These are phyloP conservation scores for Carassius carassius DNA, from an alignment of 2,113 vertebrate genomes.

Conservation along the genomic window DNA sequence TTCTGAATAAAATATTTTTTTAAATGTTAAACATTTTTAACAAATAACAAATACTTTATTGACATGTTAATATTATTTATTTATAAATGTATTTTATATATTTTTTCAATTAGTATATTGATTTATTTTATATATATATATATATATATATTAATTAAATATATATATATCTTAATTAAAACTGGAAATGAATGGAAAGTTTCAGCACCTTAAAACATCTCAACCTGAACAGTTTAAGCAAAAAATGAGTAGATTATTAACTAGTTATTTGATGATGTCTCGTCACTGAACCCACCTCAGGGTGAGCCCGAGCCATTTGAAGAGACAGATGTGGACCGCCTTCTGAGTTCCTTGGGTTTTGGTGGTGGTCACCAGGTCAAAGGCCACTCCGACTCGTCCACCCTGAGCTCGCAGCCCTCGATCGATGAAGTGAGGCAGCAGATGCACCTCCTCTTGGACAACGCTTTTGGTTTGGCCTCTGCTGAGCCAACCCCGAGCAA, in stretches of 20 bases:
- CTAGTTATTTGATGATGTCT: background rate
- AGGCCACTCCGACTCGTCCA: slow-evolving; percentile 95
- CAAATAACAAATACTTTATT: too few species aligned
- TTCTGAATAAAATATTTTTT: background rate
- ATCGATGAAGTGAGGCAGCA: slow-evolving; percentile 96
- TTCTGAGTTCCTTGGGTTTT: slow-evolving; percentile 83
- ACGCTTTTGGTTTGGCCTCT: slow-evolving; percentile 94
- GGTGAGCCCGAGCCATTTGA: slow-evolving; percentile 93
- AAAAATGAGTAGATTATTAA: background rate
- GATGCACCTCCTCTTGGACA: slow-evolving; percentile 98
- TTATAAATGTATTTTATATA: too few species aligned
- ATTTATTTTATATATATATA: too few species aligned
- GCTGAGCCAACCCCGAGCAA: slow-evolving; percentile 78
- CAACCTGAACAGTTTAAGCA: background rate
- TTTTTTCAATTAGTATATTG: too few species aligned
- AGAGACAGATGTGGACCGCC: slow-evolving; percentile 91
- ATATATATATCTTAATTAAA: background rate
- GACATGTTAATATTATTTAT: too few species aligned
- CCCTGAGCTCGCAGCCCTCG: slow-evolving; percentile 97
- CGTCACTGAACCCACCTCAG: slow-evolving; percentile 65
- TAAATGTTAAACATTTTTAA: background rate
- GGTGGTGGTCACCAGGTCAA: slow-evolving; percentile 78
- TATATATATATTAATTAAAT: too few species aligned
- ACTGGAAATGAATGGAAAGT: background rate
- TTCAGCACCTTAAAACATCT: background rate